Percentiles rank a stretch among this genome's conserved stretches.
phyloP scores from a whole-genome alignment of 2,888 invertebrate genomes.

The Sicus ferrugineus region DNA sequence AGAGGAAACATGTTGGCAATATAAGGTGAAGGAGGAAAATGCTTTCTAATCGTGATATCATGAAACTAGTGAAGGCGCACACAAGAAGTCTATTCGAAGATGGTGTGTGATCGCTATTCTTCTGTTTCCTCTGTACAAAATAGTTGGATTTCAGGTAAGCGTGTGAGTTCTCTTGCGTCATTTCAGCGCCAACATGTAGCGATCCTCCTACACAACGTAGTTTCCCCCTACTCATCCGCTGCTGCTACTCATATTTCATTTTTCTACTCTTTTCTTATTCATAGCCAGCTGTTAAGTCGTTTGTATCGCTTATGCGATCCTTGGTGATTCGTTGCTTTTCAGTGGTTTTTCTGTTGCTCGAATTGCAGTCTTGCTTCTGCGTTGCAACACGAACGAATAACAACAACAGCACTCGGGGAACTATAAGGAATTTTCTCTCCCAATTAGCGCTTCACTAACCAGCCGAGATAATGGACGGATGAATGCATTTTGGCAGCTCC shows the following conservation, averaged over 20 bases:
- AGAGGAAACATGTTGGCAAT: conserved; percentile 29
- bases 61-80: conserved; percentile 20
- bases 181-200: background rate
- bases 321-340: background rate
- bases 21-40: conserved; percentile 19
- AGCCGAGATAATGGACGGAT: conserved; percentile 18
- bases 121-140: too few species aligned
- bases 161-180: background rate
- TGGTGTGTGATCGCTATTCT: too few species aligned
- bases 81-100: background rate
- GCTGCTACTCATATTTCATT: conserved; percentile 6
- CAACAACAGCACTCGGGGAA: background rate
- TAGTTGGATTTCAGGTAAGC: too few species aligned
- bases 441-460: conserved; percentile 37
- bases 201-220: background rate
- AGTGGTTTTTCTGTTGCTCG: conserved; percentile 12
- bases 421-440: conserved; percentile 20
- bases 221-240: background rate
- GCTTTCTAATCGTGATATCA: conserved; percentile 23
- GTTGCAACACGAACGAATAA: background rate
- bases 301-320: conserved; percentile 28
- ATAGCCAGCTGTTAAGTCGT: conserved; percentile 30
- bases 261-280: background rate
- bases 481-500: background rate
- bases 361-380: background rate